These are phyloP conservation scores for Dasyprocta punctata DNA, from an alignment of 2,113 vertebrate species.

Conservation along the genomic window DNA sequence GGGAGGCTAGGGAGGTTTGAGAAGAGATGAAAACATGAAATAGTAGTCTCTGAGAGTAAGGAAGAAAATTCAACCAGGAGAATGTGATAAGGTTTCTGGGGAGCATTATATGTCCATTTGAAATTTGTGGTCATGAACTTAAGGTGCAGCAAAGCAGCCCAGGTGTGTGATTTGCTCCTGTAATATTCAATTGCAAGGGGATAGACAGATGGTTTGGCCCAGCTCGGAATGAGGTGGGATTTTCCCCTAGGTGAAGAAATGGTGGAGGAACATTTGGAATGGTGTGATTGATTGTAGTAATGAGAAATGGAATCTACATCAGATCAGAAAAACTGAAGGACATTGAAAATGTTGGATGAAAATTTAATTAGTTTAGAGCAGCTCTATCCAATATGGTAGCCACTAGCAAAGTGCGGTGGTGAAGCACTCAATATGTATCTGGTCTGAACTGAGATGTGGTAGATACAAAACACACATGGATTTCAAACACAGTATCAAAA, in stretches of 20 bases:
- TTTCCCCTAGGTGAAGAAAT: not conserved
- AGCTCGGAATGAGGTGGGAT: not conserved
- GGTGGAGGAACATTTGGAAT: not conserved
- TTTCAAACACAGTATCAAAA: constrained; percentile 7
- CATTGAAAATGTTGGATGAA: not conserved
- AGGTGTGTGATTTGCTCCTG: not conserved
- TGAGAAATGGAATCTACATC: not conserved
- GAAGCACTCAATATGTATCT: not conserved
- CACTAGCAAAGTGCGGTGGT: not conserved
- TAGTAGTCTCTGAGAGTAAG: not conserved
- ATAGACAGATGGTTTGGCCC: not conserved
- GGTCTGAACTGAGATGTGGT: not conserved
- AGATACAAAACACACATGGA: not conserved
- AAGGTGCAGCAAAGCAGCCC: not conserved
- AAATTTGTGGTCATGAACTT: not conserved
- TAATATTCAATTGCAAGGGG: too few species aligned
- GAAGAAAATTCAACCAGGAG: not conserved
- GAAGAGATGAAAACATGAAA: not conserved
- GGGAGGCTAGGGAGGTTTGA: not conserved
- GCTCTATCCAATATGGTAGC: not conserved
- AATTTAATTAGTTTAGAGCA: not conserved
- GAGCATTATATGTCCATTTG: not conserved
- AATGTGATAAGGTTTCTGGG: not conserved
- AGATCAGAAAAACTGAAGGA: not conserved
- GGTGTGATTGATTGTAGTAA: not conserved